Evolutionary conservation across 64 coral and sea anemone species (phyloP).

Genomic region (Montipora capricornis): DNA sequence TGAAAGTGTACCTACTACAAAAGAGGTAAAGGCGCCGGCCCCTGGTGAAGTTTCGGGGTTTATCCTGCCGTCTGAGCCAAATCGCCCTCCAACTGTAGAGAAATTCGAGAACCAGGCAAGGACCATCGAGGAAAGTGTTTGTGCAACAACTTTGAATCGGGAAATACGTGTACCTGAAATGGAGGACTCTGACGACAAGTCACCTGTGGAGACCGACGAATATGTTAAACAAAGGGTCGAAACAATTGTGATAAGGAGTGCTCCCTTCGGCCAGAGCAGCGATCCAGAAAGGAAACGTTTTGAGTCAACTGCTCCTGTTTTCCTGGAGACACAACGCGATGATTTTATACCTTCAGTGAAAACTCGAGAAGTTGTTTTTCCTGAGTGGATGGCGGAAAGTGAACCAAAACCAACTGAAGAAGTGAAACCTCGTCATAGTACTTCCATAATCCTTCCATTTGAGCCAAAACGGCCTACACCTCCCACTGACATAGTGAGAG

Average conservation of each 20-base stretch:
- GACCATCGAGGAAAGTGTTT: not conserved
- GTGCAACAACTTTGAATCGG: slow-evolving; percentile 12
- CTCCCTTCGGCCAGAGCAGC: not conserved
- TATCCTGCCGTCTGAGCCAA: not conserved
- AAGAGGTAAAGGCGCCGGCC: not conserved
- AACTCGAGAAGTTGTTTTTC: slow-evolving; percentile 12
- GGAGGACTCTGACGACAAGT: not conserved
- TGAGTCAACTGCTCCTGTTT: slow-evolving; percentile 39
- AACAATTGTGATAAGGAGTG: not conserved
- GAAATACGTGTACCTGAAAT: slow-evolving; percentile 34
- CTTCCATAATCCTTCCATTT: not conserved
- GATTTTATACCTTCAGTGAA: slow-evolving; percentile 16
- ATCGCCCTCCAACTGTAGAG: not conserved
- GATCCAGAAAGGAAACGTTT: not conserved
- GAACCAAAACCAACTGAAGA: not conserved
- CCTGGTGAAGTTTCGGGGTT: not conserved
- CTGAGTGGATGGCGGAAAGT: slow-evolving; percentile 33
- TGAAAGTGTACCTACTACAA: not conserved
- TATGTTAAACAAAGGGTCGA: slow-evolving; percentile 37
- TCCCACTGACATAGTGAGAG: not conserved
- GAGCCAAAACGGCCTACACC: no score
- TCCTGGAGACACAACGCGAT: not conserved
- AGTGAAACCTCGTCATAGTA: not conserved
- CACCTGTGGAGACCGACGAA: slow-evolving; percentile 46
- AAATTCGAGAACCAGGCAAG: not conserved